Conservation (phyloP, 2,113 vertebrate genomes). For the Prunella himalayana region DNA sequence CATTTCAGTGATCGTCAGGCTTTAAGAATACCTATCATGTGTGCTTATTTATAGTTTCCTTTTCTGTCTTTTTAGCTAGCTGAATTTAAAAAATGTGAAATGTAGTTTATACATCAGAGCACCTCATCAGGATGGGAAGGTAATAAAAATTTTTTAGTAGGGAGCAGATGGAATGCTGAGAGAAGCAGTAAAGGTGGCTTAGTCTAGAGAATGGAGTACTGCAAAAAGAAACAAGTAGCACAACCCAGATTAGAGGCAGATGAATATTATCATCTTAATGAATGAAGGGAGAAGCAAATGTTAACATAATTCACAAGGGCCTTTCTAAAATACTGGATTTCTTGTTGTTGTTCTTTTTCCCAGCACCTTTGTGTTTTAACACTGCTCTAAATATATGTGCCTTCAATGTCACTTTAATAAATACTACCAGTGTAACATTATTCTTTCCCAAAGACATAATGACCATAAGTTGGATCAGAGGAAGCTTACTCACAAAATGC, state of each 20-base stretch:
- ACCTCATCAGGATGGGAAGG: background rate
- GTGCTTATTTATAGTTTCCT: background rate
- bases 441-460: background rate
- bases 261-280: background rate
- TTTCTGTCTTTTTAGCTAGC: background rate
- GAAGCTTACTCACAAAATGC: background rate
- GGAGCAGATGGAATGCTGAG: background rate
- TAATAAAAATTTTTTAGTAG: background rate
- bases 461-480: background rate
- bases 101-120: background rate
- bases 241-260: background rate
- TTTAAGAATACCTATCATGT: background rate
- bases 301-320: background rate
- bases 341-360: rapidly evolving
- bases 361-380: background rate
- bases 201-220: background rate
- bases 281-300: background rate
- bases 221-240: background rate
- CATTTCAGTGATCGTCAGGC: background rate
- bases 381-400: background rate
- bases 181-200: background rate
- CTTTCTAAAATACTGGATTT: background rate
- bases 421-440: background rate
- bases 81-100: background rate
- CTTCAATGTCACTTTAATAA: background rate